phyloP scores from a whole-genome alignment of 2,113 vertebrate species.

The Panurus biarmicus region DNA sequence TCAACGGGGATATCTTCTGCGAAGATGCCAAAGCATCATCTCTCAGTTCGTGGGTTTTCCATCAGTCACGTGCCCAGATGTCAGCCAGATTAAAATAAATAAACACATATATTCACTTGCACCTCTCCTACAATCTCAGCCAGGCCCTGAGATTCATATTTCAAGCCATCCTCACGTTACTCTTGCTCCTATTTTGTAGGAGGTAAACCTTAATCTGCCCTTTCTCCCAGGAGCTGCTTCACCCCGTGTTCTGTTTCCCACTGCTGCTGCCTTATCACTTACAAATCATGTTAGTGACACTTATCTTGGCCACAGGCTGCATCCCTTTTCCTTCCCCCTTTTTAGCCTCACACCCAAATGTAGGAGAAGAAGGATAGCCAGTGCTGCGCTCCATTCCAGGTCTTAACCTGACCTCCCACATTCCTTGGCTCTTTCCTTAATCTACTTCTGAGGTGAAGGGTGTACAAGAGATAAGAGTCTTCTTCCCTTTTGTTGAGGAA shows the following conservation, averaged over 20 bases:
- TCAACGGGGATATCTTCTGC: fast-evolving
- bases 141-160: neutral
- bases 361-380: neutral
- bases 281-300: neutral
- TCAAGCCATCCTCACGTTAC: neutral
- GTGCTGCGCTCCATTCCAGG: neutral
- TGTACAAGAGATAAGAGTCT: neutral
- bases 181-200: neutral
- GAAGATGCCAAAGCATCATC: neutral
- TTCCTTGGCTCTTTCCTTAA: neutral
- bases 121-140: neutral
- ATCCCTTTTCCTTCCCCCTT: neutral
- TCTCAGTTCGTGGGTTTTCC: neutral
- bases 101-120: neutral
- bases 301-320: neutral
- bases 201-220: neutral
- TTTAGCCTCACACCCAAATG: neutral
- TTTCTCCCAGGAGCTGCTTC: neutral
- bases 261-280: neutral
- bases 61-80: neutral
- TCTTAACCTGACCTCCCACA: neutral
- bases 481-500: neutral
- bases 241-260: neutral
- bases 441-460: neutral
- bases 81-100: neutral